These are phyloP conservation scores for Empidonax traillii DNA, from an alignment of 2,113 vertebrate species.

Conservation along the genomic window DNA sequence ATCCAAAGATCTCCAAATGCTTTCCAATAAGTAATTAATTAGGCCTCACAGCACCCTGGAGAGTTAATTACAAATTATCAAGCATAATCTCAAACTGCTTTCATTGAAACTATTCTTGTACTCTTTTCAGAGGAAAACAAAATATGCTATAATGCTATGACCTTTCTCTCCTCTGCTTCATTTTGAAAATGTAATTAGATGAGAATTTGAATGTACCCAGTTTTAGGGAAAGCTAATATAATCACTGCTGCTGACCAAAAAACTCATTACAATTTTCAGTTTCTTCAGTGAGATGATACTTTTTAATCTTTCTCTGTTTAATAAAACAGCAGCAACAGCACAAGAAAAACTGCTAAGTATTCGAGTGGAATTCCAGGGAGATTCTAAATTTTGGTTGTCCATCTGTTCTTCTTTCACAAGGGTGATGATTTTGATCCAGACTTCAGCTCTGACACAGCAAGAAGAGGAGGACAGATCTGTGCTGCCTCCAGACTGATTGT, in stretches of 20 bases:
- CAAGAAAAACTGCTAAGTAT: neutral
- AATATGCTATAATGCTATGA: conserved; percentile 13
- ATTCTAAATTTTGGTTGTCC: neutral
- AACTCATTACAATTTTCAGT: neutral
- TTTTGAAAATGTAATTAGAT: conserved; percentile 37
- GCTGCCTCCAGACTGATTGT: neutral
- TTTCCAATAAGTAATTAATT: conserved; percentile 66
- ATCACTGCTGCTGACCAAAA: neutral
- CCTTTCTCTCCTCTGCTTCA: conserved; percentile 19
- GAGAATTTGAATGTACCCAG: neutral
- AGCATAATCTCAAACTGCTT: conserved; percentile 37
- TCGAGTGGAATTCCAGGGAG: neutral
- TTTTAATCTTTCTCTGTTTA: neutral
- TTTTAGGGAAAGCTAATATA: conserved; percentile 35
- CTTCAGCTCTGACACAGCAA: neutral
- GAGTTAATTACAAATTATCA: conserved; percentile 68
- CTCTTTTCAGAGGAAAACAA: conserved; percentile 54
- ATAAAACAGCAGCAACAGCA: neutral
- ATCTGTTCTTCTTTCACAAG: conserved; percentile 6
- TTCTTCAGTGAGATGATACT: neutral
- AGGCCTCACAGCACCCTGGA: conserved; percentile 45
- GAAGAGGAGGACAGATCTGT: neutral
- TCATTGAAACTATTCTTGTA: conserved; percentile 33
- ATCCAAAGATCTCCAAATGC: conserved; percentile 52
- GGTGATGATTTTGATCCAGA: neutral